Evolutionary conservation across 2,113 vertebrate species (phyloP), one percentile per base, ranked within the genome.

Genomic region (Bubalus kerabau): DNA sequence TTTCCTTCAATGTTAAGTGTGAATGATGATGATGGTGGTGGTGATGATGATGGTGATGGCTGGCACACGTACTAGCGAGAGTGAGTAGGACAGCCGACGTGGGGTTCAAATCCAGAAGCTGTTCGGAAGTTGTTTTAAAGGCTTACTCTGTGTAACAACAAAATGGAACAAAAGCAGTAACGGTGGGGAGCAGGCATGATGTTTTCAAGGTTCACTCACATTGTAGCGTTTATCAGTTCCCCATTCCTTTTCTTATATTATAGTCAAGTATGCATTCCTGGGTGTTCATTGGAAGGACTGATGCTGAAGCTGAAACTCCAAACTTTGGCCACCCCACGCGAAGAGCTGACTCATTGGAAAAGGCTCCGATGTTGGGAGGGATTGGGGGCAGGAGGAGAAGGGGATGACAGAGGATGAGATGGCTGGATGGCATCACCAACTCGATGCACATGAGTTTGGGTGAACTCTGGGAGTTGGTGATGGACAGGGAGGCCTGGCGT

Each of bases 121-220:
- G 16, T 52, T 57, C 12, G 16, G 48, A 84, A 54, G 4, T n/a
- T 28, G 5, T 78, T 78, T 80, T 5, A 78, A n/a, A 48, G 43
- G 21, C 21, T 93, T 50, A 32, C 14, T 90, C 15, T 83, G 15
- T 43, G 14, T 28, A 40, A 67, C 54, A 83, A 84, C 28, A 28
- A 64, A 81, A 87, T 1, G 23, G 26, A 54, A 60, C 40, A 36
- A 84, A 90, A 23, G 26, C 1, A 6, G 6, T 6, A 26, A n/a
- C 0, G 1, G 30, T 13, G 13, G 36, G n/a, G 16, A 2, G 24
- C 9, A 5, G 57, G 12, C 2, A 0, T 10, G 4, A n/a, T 10
- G 26, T 60, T 86, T 81, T 43, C 59, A 30, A 26, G n/a, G 9
- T 15, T 3, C 4, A 54, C 3, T 11, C 8, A 28, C 1, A 16